Percentiles rank a stretch among this genome's conserved stretches.
Conservation (phyloP, 2,797 vertebrate genomes). For the Adelosebastes latens region DNA sequence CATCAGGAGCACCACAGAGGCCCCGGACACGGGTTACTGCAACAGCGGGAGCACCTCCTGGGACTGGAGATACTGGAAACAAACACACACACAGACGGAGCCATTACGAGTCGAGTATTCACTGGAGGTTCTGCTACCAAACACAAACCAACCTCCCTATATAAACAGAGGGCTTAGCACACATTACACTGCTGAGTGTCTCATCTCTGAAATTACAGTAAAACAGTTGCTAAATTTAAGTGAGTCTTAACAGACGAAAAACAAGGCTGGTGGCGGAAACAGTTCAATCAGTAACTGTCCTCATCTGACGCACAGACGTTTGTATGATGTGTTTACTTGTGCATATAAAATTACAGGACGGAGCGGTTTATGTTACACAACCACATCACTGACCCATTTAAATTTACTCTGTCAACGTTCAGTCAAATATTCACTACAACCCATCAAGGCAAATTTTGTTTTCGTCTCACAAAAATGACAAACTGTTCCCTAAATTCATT, state of each 20-base stretch:
- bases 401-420: neutral
- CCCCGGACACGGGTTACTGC: conserved; percentile 99
- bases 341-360: neutral
- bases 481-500: neutral
- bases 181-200: neutral
- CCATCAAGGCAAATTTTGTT: neutral
- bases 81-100: conserved; percentile 32
- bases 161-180: neutral
- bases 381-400: neutral
- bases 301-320: neutral
- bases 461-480: neutral
- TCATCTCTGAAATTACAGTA: conserved; percentile 16
- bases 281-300: conserved; percentile 38
- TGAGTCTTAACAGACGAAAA: neutral
- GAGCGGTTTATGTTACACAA: neutral
- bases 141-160: neutral
- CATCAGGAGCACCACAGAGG: conserved; percentile 99
- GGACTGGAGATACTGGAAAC: conserved; percentile 80
- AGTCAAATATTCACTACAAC: conserved; percentile 3
- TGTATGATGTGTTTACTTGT: neutral
- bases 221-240: conserved; percentile 38
- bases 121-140: conserved; percentile 1
- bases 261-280: neutral
- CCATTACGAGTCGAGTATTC: conserved; percentile 29
- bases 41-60: conserved; percentile 89